Evolutionary conservation across 2,113 vertebrate species (phyloP).

Genomic region (Trichomycterus rosablanca): DNA sequence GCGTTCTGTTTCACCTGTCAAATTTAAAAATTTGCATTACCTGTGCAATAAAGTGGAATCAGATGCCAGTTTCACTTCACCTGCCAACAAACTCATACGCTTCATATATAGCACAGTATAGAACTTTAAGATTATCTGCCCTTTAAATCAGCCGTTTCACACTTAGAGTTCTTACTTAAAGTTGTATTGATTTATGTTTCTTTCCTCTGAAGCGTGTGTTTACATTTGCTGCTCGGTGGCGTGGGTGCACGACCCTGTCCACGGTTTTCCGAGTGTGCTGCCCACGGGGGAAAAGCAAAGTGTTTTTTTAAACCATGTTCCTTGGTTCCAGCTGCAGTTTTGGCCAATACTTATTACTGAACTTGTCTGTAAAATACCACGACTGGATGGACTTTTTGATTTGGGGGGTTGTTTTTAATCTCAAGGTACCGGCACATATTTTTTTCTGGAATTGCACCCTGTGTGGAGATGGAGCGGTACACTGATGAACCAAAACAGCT

Average conservation of each 20-base stretch:
- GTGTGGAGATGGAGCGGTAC: too few relatives aligned
- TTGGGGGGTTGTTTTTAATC: not conserved
- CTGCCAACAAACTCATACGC: too few relatives aligned
- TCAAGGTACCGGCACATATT: not conserved
- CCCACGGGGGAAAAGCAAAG: constrained; percentile 3
- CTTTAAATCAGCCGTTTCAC: too few relatives aligned
- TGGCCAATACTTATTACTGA: constrained; percentile 16
- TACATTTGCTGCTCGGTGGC: constrained; percentile 1
- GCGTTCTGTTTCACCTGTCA: too few relatives aligned
- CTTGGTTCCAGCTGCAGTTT: not conserved
- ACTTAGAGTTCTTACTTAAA: too few relatives aligned
- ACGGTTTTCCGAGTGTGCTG: not conserved
- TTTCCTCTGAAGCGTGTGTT: constrained; percentile 15
- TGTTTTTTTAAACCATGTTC: constrained; percentile 4
- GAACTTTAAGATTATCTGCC: too few relatives aligned
- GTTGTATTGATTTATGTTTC: constrained; percentile 14
- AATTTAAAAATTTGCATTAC: too few relatives aligned
- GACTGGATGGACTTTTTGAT: not conserved
- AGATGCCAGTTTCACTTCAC: too few relatives aligned
- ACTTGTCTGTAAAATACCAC: constrained; percentile 1
- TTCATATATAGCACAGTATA: too few relatives aligned
- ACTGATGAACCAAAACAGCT: too few relatives aligned
- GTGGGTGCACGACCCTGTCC: constrained; percentile 6
- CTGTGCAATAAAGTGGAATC: too few relatives aligned
- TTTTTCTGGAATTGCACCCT: not conserved